Base-by-base conservation (phyloP, 1,140 invertebrate species). In the Metaphire vulgaris region DNA sequence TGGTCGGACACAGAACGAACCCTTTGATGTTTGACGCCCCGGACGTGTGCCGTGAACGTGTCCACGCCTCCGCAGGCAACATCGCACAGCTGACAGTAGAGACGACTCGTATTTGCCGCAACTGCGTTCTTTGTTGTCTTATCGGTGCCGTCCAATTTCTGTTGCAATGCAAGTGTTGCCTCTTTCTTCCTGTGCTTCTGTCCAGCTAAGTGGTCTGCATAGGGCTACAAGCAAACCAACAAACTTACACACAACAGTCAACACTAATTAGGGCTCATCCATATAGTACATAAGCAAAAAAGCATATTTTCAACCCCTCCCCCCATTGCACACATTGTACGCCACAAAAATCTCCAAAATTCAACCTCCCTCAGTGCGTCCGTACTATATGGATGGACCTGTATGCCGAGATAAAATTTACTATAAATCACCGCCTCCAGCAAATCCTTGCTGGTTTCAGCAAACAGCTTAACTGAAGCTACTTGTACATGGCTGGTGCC, bases 151-250 rank as follows among this genome's bases (percentile, higher is more conserved):
- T 92, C 89, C 14, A 56, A 56, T 21, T 56, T 56, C 41, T 56
- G 41, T 21, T 56, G 41, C 6, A 56, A 21, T 12, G 41, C 41
- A 6, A 12, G 41, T 6, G 93, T 92, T 15, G 93, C 93, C 84
- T 98, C 97, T 84, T 97, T 97, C 89, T 98, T 98, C 88, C 98
- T 99, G 86, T 99, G 97, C 84, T 97, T 97, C 86, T 98, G 96
- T 0, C 97, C 97, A 85, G 98, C 95, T 79, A 99, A 88, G 89
- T 99, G 97, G 85, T 99, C 97, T 74, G 95, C 90, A 86, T 98
- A 98, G 0, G 96, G 97, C 89, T 95, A 85, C 1, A 76, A 80
- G 79, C 77, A 74, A 78, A 80, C 69, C 41, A 56, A 12, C 41
- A 70, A 68, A 33, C 65, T 41, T 69, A n/a, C 68, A 67, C 65